Base-by-base conservation (phyloP, 2,113 vertebrate species). In the Peucedramus taeniatus region DNA sequence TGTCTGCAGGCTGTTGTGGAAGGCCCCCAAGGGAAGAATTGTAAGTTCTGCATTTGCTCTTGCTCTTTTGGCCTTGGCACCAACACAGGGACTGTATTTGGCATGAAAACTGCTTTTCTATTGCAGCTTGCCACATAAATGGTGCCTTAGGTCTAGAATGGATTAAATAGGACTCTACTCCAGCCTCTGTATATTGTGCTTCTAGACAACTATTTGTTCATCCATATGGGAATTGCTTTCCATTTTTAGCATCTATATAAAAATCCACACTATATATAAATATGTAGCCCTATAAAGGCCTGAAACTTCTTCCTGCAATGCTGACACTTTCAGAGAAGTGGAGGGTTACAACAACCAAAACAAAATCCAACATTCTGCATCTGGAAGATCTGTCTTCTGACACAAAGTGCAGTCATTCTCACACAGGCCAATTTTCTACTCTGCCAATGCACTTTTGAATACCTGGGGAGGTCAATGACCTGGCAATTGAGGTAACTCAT, bases 21-120 rank as follows among this genome's bases (percentile, higher is more conserved):
- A 82, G 12, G 22, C 12, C 21, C 89, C 49, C 49, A 47, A 14
- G 84, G 91, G 89, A 84, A 56, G 49, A 84, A 70, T 15, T 74
- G 39, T 13, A 24, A 71, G 24, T 70, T 89, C 45, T 68, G 9
- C 22, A 15, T 89, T 97, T 91, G 54, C 50, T 93, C 8, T 91
- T 84, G 63, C 39, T 71, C 87, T 81, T 92, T 90, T 94, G 89
- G 76, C 80, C 80, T 92, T 59, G 72, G 69, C 76, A 92, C 30
- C 80, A 61, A 22, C 35, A 37, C 68, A 50, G 21, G 66, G 75
- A 35, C 39, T 66, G 39, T 65, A 27, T 61, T 54, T 86, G 86
- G 74, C 13, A 2, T 61, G 23, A 40, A 89, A 87, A 84, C 56
- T 49, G 65, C 61, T 92, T 84, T 95, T 75, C 26, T 54, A 5